A percentile compares a stretch with the other conserved stretches of the same genome.
Evolutionary conservation across 2,113 vertebrate species (phyloP).

Genomic region (Petaurus breviceps): DNA sequence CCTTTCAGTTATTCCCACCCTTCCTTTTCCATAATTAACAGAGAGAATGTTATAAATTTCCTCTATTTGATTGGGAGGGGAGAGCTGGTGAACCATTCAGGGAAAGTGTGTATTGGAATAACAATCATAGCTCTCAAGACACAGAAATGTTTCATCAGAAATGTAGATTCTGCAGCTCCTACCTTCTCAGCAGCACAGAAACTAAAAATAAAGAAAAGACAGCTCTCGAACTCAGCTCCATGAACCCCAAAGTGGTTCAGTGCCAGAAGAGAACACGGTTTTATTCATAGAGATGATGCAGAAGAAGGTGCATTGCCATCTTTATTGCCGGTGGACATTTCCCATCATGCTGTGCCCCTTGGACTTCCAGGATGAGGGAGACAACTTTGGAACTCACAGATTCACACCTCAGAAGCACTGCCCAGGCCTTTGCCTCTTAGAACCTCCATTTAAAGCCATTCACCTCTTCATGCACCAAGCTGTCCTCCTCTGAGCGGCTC

Average conservation of each 20-base stretch:
- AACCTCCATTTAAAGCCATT: not conserved
- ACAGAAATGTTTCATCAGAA: not conserved
- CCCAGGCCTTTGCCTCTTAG: not conserved
- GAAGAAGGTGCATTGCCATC: not conserved
- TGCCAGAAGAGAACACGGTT: not conserved
- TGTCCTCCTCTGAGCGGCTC: not conserved
- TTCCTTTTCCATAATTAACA: slow-evolving; percentile 51
- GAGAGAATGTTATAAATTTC: slow-evolving; percentile 16
- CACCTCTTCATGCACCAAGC: not conserved
- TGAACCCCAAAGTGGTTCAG: not conserved
- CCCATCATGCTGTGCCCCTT: not conserved
- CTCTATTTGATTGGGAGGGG: not conserved
- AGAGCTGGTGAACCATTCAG: not conserved
- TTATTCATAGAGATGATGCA: not conserved
- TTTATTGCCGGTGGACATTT: not conserved
- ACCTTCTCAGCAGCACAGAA: not conserved
- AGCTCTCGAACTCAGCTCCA: not conserved
- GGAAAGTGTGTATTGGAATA: not conserved
- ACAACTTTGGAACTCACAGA: not conserved
- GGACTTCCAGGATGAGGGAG: not conserved
- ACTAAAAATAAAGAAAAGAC: not conserved
- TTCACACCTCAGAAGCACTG: not conserved
- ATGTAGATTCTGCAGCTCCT: not conserved
- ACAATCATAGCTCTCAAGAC: not conserved
- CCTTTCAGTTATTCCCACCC: slow-evolving; percentile 43